Evolutionary conservation across 2,888 invertebrate genomes (phyloP), one percentile per base, ranked within the genome.

Genomic region (Drosophila prostipennis): DNA sequence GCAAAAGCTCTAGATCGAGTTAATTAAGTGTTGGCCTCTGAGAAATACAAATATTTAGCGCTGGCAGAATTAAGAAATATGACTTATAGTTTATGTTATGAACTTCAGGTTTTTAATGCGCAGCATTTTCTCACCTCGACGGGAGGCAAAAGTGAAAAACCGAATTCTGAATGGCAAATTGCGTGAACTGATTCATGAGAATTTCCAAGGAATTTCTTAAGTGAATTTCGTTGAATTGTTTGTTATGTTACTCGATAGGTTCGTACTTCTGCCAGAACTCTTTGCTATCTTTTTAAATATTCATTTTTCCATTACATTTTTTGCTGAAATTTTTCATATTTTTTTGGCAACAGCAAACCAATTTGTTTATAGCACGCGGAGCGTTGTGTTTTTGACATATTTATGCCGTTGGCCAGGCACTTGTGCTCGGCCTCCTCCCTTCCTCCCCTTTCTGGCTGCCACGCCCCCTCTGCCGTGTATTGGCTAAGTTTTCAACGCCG

Each of bases 361-460:
- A 87, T 85, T 84, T 84, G 87, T 84, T 84, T 87, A 87, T 84
- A 75, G 79, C 80, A 77, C 77, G 57, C 64, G 54, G 64, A 42
- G 72, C 72, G 63, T 64, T 74, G 70, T 85, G 87, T 59, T 83
- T 85, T 87, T 87, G 85, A 87, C 85, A 85, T 87, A 87, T 85
- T 85, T 85, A 85, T 85, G 85, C 80, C 83, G 80, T 70, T 79
- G 82, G 85, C 80, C 74, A 67, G 82, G 76, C 74, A 72, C 73
- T 80, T 69, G 70, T 74, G 60, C 55, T 61, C 64, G 54, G 39
- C 51, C 51, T 16, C 32, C 45, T 42, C 58, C 43, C 14, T 16
- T 48, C 39, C 61, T 53, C 57, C 43, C 39, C 46, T 49, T 13
- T 45, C 26, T 39, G 32, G 23, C 43, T 46, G 60, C 67, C 70